Evolutionary conservation across 2,113 vertebrate species (phyloP), one percentile per base, ranked within the genome.

Genomic region (Halcyon malimbica): DNA sequence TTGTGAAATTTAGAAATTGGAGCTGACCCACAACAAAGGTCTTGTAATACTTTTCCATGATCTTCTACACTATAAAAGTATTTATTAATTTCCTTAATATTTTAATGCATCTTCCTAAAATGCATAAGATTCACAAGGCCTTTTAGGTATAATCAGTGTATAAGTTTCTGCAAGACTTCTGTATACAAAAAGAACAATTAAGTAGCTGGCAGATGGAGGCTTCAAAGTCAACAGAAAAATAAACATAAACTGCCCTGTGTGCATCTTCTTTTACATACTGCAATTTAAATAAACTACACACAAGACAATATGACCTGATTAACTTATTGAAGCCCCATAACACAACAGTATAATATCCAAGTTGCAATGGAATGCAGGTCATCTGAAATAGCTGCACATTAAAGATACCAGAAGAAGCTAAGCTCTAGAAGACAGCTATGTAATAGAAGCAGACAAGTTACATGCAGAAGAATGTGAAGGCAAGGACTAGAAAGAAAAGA

Each of bases 221-320:
- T 89, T 92, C 82, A 92, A 77, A 88, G 35, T 73, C 62, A 93
- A 68, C 42, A 88, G 81, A 89, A 93, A 91, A 94, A 89, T 89
- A 92, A 82, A 53, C 10, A 60, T 46, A 71, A 96, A 60, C 83
- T 90, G 67, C 79, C 42, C 76, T 69, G 29, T 51, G 79, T 48
- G 80, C 48, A 73, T 76, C 71, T 78, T 41, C 56, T 82, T 17
- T 79, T 53, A 50, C 3, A 9, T 67, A 65, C 80, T 73, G 16
- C 16, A 57, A 24, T 57, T 73, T 48, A 76, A 76, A 68, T 46
- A 75, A 67, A 90, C 53, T 37, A 50, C 3, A 3, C 24, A 18
- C 15, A 37, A 41, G 56, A 56, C 29, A 81, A 4, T 46, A 80
- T 13, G 48, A 63, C 73, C 87, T 2, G 3, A 59, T n/a, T 6